Base-by-base conservation (phyloP, 2,113 vertebrate genomes). In the Symphodus melops region DNA sequence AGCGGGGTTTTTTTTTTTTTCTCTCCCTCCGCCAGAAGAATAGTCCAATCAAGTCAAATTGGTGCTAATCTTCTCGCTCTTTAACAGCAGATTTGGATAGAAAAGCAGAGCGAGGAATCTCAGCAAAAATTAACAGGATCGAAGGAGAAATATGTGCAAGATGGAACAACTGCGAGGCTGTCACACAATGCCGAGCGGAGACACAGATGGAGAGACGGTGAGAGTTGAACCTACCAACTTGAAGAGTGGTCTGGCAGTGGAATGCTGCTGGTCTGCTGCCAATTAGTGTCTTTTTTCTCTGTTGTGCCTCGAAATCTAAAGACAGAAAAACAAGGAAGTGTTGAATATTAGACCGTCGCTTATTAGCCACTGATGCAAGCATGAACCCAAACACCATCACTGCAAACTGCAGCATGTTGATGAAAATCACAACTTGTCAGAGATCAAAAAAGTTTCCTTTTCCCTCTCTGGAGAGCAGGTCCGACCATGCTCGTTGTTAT, bases 21-120 rank as follows among this genome's bases (percentile, higher is more conserved):
- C 17, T 21, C 57, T 57, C 74, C 75, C 63, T 84, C 74, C 59
- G 78, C 16, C 59, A 84, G 65, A 79, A 90, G 71, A 89, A 89
- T 83, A 65, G 72, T 42, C 77, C 70, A 90, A 92, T 90, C 89
- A 91, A 83, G 73, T 68, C 65, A 85, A 82, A 84, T 84, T 88
- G 83, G 58, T 56, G 54, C 72, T 88, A 86, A 90, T 90, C 68
- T 65, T 86, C 79, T 79, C 77, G 68, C 57, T 83, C 68, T 79
- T 74, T 72, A 72, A 67, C 36, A 8, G 54, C 62, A 68, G 66
- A 67, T 49, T 84, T 69, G 49, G 52, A 72, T 46, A 62, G 77
- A 83, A 41, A 58, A 42, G 21, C 55, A 59, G 44, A 79, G 36
- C 72, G 21, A 84, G 81, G 9, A 58, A 68, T 68, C 84, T 73